Conservation (phyloP, 2,113 vertebrate genomes). For the Atractosteus spatula region DNA sequence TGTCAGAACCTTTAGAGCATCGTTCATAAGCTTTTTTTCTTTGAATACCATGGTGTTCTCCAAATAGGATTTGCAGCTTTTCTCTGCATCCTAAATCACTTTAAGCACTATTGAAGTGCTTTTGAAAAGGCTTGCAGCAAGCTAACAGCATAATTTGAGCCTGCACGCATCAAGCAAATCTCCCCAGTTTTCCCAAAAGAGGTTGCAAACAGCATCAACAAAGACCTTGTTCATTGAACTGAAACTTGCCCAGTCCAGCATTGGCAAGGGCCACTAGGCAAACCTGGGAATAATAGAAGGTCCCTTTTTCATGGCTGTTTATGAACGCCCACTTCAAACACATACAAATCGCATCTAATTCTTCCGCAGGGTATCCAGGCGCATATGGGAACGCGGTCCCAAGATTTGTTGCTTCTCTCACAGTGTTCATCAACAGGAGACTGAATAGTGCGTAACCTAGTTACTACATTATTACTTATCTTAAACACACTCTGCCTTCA, state of each 20-base stretch:
- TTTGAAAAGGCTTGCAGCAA: conserved; percentile 1
- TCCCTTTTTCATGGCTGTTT: conserved; percentile 1
- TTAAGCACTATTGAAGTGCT: conserved; percentile 3
- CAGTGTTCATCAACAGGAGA: neutral
- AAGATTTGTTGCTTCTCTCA: neutral
- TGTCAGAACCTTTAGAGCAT: neutral
- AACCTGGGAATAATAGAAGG: neutral
- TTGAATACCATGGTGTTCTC: neutral
- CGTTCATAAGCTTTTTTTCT: neutral
- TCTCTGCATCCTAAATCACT: conserved; percentile 8
- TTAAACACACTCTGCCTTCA: neutral
- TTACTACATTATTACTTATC: neutral
- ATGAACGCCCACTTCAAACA: conserved; percentile 10
- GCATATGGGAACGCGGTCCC: neutral
- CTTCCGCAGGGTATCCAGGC: neutral
- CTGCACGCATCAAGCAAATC: conserved; percentile 7
- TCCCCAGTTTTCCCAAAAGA: neutral
- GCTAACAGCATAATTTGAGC: conserved; percentile 14
- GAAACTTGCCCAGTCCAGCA: neutral
- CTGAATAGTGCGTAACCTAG: neutral
- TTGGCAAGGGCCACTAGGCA: neutral
- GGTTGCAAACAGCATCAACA: conserved; percentile 5
- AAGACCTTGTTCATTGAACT: neutral
- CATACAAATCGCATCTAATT: conserved; percentile 11
- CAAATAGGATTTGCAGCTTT: conserved; percentile 5